phyloP scores from a whole-genome alignment of 2,797 vertebrate species.

The Coccyzus lansbergi region DNA sequence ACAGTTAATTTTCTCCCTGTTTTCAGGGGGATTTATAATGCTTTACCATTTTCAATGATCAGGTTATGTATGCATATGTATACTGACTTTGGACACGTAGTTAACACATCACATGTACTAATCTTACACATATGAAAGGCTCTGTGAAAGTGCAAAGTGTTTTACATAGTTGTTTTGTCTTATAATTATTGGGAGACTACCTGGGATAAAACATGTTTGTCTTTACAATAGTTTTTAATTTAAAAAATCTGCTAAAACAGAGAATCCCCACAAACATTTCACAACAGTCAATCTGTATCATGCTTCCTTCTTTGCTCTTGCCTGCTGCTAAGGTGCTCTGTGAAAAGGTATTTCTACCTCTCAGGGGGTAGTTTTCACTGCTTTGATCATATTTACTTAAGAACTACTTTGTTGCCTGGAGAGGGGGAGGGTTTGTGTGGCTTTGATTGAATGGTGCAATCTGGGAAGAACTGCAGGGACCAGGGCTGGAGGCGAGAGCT shows the following conservation, averaged over 20 bases:
- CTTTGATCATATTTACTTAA: not conserved
- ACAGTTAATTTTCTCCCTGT: not conserved
- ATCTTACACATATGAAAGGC: not conserved
- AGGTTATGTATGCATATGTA: rapidly evolving
- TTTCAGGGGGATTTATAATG: not conserved
- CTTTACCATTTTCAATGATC: not conserved
- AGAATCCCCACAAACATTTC: not conserved
- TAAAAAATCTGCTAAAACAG: not conserved
- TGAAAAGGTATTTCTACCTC: not conserved
- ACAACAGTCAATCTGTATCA: rapidly evolving
- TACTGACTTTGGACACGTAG: not conserved
- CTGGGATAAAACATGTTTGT: not conserved
- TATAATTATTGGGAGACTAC: not conserved
- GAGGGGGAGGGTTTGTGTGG: not conserved
- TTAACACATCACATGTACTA: not conserved
- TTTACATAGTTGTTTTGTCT: not conserved
- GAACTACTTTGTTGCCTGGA: not conserved
- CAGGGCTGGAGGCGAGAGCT: not conserved
- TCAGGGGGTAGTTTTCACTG: not conserved
- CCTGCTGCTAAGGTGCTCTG: not conserved
- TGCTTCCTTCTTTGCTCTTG: not conserved
- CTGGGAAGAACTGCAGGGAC: not conserved
- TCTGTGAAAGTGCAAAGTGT: not conserved
- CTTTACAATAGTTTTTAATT: not conserved
- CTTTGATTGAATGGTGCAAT: not conserved